Percentiles rank a stretch among this genome's conserved stretches.
Evolutionary conservation across 2,797 vertebrate genomes (phyloP).

Genomic region (Prionace glauca): DNA sequence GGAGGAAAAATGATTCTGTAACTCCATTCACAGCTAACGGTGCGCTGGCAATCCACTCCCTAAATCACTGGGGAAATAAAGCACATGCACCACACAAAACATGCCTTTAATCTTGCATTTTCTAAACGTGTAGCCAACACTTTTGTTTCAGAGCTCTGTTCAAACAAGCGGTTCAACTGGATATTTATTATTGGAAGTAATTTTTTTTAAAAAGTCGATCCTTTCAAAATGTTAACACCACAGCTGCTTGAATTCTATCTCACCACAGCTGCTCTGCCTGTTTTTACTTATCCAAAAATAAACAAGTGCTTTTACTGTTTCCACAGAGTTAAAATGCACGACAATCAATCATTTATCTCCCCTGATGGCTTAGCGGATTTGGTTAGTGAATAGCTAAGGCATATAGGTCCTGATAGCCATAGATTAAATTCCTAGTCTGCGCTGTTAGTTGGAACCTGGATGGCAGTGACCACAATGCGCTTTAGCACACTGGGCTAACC

Average conservation of each 20-base stretch:
- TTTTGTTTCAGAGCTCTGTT: background rate
- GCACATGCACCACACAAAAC: background rate
- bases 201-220: background rate
- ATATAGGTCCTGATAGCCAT: background rate
- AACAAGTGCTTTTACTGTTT: constrained; percentile 31
- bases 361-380: constrained; percentile 12
- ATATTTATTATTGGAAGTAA: background rate
- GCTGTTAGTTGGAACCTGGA: background rate
- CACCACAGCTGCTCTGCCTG: constrained; percentile 22
- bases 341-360: constrained; percentile 24
- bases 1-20: background rate
- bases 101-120: background rate
- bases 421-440: background rate
- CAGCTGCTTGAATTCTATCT: constrained; percentile 23
- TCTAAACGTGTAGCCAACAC: background rate
- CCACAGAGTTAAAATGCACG: background rate
- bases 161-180: background rate
- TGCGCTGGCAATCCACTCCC: background rate
- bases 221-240: background rate
- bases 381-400: background rate
- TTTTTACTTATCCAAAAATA: constrained; percentile 34
- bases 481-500: too few relatives aligned
- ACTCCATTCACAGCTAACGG: background rate
- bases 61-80: background rate
- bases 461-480: background rate